A percentile compares a stretch with the other conserved stretches of the same genome.
These are phyloP conservation scores for Peromyscus aztecus DNA, from an alignment of 2,797 vertebrate genomes.

Conservation along the genomic window DNA sequence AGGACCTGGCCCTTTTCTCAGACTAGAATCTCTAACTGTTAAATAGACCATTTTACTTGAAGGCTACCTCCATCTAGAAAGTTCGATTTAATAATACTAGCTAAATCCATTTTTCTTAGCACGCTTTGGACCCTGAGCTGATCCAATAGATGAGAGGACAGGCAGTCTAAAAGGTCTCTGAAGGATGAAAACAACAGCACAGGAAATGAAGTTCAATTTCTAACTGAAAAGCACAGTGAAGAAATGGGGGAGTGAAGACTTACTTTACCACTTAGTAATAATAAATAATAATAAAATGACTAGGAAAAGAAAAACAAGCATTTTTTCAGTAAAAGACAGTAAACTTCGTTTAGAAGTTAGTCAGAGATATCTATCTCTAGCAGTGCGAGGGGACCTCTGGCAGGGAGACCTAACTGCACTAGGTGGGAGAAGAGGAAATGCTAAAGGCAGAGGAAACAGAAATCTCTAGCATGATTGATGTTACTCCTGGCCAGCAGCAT, in stretches of 20 bases:
- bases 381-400: not conserved
- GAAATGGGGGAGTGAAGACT: accelerated
- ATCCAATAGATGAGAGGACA: not conserved
- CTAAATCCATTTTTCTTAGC: not conserved
- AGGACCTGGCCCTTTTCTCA: not conserved
- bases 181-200: not conserved
- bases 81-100: not conserved
- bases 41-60: not conserved
- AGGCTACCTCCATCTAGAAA: not conserved
- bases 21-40: not conserved
- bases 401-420: not conserved
- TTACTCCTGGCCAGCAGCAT: not conserved
- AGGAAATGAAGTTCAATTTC: not conserved
- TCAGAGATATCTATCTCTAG: not conserved
- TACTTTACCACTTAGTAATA: conserved; percentile 7
- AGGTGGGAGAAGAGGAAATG: not conserved
- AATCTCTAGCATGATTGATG: not conserved
- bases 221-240: not conserved
- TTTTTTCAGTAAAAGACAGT: conserved; percentile 4
- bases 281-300: not conserved
- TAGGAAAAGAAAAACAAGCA: not conserved
- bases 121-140: not conserved
- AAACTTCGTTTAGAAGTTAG: not conserved
- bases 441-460: not conserved
- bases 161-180: conserved; percentile 12